Conservation (phyloP, 92 coral and sea anemone species). For the Paragorgia papillata region DNA sequence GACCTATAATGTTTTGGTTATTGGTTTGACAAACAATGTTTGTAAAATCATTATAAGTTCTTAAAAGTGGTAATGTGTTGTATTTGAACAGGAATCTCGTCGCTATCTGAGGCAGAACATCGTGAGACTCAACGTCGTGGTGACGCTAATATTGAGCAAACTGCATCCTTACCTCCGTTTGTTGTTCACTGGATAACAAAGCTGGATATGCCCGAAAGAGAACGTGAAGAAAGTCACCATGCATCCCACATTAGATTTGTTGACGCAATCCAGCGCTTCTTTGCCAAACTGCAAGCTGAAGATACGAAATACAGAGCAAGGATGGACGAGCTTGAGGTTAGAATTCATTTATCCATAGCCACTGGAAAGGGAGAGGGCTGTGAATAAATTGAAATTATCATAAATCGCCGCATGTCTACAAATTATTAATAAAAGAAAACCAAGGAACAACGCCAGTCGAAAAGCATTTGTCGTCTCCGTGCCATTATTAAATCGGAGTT, state of each 20-base stretch:
- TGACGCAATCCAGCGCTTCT: slow-evolving; percentile 85
- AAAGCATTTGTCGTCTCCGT: no score
- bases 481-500: no score
- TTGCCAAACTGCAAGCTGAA: slow-evolving; percentile 89
- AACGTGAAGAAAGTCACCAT: slow-evolving; percentile 76
- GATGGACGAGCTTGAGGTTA: slow-evolving; percentile 99
- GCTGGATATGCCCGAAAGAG: slow-evolving; percentile 76
- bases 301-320: slow-evolving; percentile 87
- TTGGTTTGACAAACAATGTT: no score
- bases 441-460: no score
- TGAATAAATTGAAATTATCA: no score
- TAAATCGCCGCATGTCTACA: no score
- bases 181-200: slow-evolving; percentile 87
- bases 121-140: slow-evolving; percentile 95
- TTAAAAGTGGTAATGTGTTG: no score
- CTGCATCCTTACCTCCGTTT: slow-evolving; percentile 88
- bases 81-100: slow-evolving; percentile 70
- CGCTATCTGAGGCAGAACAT: slow-evolving; percentile 89
- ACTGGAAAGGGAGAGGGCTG: no score
- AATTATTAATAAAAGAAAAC: no score
- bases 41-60: no score
- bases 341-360: no score
- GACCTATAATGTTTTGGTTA: no score
- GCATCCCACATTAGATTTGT: slow-evolving; percentile 85
- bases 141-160: slow-evolving; percentile 91